These are phyloP conservation scores for Sycophaga agraensis DNA, from an alignment of 1,140 invertebrate genomes.

Conservation along the genomic window DNA sequence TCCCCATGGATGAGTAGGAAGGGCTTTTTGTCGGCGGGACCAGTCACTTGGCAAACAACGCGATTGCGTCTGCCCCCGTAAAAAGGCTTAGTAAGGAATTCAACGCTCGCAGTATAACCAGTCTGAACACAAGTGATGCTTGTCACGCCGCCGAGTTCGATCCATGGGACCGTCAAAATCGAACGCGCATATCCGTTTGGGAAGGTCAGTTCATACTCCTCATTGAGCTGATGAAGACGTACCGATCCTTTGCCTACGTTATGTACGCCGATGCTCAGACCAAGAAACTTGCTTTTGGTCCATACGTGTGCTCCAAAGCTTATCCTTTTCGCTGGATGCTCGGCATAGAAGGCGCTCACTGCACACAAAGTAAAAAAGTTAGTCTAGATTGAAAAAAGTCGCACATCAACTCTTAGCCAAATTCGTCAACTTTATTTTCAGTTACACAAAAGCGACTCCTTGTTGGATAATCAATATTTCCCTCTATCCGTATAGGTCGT, in stretches of 20 bases:
- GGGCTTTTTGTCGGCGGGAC: constrained; percentile 82
- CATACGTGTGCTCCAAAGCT: constrained; percentile 93
- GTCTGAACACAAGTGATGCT: constrained; percentile 87
- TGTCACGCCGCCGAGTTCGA: constrained; percentile 90
- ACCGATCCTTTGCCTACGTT: constrained; percentile 84
- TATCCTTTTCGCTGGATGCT: constrained; percentile 87
- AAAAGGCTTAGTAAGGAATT: constrained; percentile 96
- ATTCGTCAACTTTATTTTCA: too few species aligned
- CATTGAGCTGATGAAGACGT: constrained; percentile 77
- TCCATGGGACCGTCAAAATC: constrained; percentile 94
- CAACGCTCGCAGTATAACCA: constrained; percentile 83
- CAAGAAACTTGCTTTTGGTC: constrained; percentile 97
- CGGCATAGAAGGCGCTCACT: constrained; percentile 97
- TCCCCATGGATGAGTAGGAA: constrained; percentile 86
- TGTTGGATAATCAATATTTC: too few species aligned
- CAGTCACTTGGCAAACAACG: constrained; percentile 79
- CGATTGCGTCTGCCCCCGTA: constrained; percentile 94
- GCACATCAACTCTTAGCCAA: too few species aligned
- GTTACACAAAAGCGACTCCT: too few species aligned
- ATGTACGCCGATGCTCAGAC: constrained; percentile 89
- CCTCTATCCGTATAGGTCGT: too few species aligned
- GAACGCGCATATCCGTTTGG: constrained; percentile 96
- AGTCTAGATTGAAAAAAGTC: too few species aligned
- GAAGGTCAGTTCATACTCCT: constrained; percentile 92
- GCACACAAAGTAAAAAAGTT: too few species aligned